Evolutionary conservation across 2,797 vertebrate species (phyloP).

Genomic region (Muscicapa striata): DNA sequence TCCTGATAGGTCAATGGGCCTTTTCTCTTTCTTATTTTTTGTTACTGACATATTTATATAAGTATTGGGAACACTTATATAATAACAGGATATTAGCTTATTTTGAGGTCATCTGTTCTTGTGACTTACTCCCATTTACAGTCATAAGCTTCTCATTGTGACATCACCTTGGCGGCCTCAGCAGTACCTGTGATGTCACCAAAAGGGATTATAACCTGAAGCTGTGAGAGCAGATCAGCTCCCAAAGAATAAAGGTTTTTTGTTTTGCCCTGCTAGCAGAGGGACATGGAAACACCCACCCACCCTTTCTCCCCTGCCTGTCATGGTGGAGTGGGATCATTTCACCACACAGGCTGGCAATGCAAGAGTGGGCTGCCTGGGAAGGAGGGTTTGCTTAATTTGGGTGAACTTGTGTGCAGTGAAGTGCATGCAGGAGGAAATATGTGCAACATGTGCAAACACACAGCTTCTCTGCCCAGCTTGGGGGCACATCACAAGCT

Average conservation of each 20-base stretch:
- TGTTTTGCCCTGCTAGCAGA: neutral
- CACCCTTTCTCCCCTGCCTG: neutral
- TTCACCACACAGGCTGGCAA: neutral
- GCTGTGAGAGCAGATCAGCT: constrained; percentile 22
- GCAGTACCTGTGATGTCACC: constrained; percentile 73
- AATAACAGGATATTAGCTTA: constrained; percentile 56
- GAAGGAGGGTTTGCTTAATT: neutral
- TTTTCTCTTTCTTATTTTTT: neutral
- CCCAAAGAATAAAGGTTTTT: constrained; percentile 5
- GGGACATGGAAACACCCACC: neutral
- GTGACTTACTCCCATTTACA: constrained; percentile 56
- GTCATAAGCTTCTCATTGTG: constrained; percentile 67
- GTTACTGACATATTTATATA: neutral
- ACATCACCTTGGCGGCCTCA: constrained; percentile 59
- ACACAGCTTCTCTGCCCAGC: neutral
- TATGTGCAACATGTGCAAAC: fast-evolving
- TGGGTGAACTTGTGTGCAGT: neutral
- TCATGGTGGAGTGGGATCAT: neutral
- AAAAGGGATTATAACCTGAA: constrained; percentile 70
- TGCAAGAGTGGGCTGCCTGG: neutral
- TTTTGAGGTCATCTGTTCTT: constrained; percentile 65
- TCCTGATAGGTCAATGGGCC: fast-evolving
- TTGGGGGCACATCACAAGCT: neutral
- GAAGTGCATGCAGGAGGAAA: neutral
- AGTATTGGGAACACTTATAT: constrained; percentile 57